Percentiles rank a stretch among this genome's conserved stretches.
Conservation (phyloP, 2,113 vertebrate genomes). For the Dromas ardeola region DNA sequence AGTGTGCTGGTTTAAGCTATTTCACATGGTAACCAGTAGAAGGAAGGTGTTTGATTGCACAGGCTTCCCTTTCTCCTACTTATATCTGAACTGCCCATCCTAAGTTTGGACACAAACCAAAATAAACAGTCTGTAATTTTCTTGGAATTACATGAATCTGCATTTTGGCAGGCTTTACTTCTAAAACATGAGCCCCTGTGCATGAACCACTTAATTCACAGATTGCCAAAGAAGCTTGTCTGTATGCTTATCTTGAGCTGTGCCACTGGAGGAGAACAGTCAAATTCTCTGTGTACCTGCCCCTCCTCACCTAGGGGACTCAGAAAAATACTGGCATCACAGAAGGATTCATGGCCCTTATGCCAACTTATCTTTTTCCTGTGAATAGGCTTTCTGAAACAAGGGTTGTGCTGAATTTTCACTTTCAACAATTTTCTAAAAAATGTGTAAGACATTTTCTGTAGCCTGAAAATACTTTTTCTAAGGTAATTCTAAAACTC, state of each 20-base stretch:
- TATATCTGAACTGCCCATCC: not conserved
- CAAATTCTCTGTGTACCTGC: not conserved
- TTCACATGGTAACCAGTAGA: not conserved
- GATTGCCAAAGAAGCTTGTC: not conserved
- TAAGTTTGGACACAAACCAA: not conserved
- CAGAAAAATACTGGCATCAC: not conserved
- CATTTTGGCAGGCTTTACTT: not conserved
- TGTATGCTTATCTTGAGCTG: not conserved
- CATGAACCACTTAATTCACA: not conserved
- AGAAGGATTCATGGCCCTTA: not conserved
- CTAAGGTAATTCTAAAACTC: not conserved
- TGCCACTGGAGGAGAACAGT: not conserved
- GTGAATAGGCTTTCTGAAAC: not conserved
- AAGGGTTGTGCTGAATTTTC: not conserved
- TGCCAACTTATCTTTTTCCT: not conserved
- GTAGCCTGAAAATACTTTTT: not conserved
- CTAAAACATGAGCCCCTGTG: not conserved
- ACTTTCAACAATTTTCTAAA: not conserved
- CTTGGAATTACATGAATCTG: not conserved
- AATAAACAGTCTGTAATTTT: not conserved
- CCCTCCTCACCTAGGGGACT: not conserved
- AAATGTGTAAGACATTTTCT: not conserved
- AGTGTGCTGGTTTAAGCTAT: not conserved
- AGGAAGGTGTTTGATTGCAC: not conserved
- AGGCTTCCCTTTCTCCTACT: not conserved